A percentile compares a stretch with the other conserved stretches of the same genome.
phyloP scores from a whole-genome alignment of 2,888 invertebrate species.

The Malthinus flaveolus region DNA sequence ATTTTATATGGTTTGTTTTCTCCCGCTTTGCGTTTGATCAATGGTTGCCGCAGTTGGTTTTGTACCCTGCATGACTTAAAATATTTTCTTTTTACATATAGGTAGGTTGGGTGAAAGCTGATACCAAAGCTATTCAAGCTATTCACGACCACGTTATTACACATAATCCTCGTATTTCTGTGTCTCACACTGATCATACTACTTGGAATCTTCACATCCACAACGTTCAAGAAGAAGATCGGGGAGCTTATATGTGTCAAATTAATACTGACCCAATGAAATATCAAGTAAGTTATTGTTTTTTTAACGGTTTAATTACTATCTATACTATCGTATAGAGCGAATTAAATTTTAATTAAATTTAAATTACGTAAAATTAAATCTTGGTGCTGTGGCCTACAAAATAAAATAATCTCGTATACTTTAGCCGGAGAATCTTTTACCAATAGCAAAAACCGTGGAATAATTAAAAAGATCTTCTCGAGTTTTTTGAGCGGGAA shows the following conservation, averaged over 20 bases:
- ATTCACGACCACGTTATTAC: constrained; percentile 92
- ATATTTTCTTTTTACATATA: constrained; percentile 51
- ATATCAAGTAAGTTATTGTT: constrained; percentile 83
- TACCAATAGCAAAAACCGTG: too few species aligned
- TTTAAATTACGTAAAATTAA: too few species aligned
- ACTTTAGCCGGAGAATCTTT: too few species aligned
- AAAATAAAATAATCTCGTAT: too few species aligned
- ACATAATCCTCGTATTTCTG: constrained; percentile 84
- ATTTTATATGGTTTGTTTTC: constrained; percentile 42
- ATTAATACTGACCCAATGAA: constrained; percentile 95
- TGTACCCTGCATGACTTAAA: constrained; percentile 34
- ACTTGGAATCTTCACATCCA: constrained; percentile 91
- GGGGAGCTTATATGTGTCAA: constrained; percentile 92
- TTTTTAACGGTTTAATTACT: too few species aligned
- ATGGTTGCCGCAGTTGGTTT: constrained; percentile 40
- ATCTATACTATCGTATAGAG: too few species aligned
- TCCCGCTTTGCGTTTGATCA: constrained; percentile 35
- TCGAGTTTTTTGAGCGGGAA: too few species aligned
- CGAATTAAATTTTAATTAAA: too few species aligned
- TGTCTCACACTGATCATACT: constrained; percentile 81
- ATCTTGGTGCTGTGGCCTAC: too few species aligned
- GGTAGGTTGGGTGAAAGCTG: constrained; percentile 94
- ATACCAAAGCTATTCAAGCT: constrained; percentile 90
- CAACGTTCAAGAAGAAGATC: constrained; percentile 83
- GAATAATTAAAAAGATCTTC: too few species aligned